phyloP scores from a whole-genome alignment of 2,888 invertebrate species.

The Hyposoter dolosus region DNA sequence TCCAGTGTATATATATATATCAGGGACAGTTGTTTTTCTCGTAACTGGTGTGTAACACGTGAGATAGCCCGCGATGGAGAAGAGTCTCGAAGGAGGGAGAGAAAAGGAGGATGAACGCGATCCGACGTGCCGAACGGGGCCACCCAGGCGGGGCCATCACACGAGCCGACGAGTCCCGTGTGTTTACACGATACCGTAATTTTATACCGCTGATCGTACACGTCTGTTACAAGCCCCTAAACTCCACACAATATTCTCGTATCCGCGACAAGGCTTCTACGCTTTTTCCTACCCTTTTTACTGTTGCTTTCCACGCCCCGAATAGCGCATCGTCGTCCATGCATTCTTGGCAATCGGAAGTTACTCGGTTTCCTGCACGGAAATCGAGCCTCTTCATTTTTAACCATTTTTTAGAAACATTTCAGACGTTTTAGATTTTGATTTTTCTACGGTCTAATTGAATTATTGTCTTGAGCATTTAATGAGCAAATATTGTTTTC shows the following conservation, averaged over 20 bases:
- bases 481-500: too few species aligned
- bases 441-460: too few species aligned
- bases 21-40: conserved; percentile 15
- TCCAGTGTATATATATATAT: not conserved
- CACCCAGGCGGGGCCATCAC: conserved; percentile 83
- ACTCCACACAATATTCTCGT: conserved; percentile 30
- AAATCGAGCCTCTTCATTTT: not conserved
- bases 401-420: not conserved
- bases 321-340: not conserved
- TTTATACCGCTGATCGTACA: conserved; percentile 82
- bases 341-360: conserved; percentile 55
- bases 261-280: conserved; percentile 30
- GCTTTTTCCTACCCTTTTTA: conserved; percentile 24
- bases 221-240: conserved; percentile 71
- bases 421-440: too few species aligned
- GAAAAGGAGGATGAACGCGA: conserved; percentile 52
- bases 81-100: conserved; percentile 58
- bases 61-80: conserved; percentile 69
- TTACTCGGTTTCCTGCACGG: conserved; percentile 13
- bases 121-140: conserved; percentile 69
- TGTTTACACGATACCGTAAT: conserved; percentile 83
- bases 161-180: conserved; percentile 81
- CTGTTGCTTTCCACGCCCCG: conserved; percentile 25
- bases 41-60: conserved; percentile 80
- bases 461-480: too few species aligned